Evolutionary conservation across 2,797 vertebrate species (phyloP), one percentile per base, ranked within the genome.

Genomic region (Phyllotis vaccarum): DNA sequence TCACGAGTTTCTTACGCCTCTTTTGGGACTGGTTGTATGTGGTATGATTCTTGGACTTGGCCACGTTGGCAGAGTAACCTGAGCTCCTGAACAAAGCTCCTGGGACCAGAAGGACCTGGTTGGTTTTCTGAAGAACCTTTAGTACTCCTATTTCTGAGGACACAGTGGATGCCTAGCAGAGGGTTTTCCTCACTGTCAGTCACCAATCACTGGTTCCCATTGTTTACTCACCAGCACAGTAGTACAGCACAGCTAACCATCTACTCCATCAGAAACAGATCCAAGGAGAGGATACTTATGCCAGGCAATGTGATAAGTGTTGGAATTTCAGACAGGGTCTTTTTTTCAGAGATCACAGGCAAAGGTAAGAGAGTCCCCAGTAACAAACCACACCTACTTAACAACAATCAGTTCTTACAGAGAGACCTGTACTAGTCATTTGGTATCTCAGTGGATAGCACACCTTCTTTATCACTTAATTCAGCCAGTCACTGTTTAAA

Each of bases 71-170:
- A 52, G 29, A 78, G 75, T 52, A 78, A 78, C 46, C 46, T 5
- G 46, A 78, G 75, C 9, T 52, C 46, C 75, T 7, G 7, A 76
- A 31, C 6, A 29, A 49, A 34, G 29, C 17, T 78, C 75, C 29
- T 34, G 29, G 29, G 75, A 78, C 29, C 2, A 1, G 46, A 78
- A 80, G 58, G 58, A 29, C 43, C 43, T 78, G 79, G 52, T 22
- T 92, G 31, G 85, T 86, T 91, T n/a, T 40, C 76, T 34, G 29
- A 92, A 92, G 54, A 88, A 94, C 34, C 49, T 72, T 66, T 79
- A 58, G 60, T 10, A 80, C 40, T 94, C 91, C 89, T 93, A 91
- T 95, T 95, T 95, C 66, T 83, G 70, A 46, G 31, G 46, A 94
- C 54, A 93, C 49, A 85, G 46, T 16, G 14, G 66, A 40, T 49